A percentile compares a stretch with the other conserved stretches of the same genome.
These are phyloP conservation scores for Eilema griseolum DNA, from an alignment of 2,888 invertebrate species.

Conservation along the genomic window DNA sequence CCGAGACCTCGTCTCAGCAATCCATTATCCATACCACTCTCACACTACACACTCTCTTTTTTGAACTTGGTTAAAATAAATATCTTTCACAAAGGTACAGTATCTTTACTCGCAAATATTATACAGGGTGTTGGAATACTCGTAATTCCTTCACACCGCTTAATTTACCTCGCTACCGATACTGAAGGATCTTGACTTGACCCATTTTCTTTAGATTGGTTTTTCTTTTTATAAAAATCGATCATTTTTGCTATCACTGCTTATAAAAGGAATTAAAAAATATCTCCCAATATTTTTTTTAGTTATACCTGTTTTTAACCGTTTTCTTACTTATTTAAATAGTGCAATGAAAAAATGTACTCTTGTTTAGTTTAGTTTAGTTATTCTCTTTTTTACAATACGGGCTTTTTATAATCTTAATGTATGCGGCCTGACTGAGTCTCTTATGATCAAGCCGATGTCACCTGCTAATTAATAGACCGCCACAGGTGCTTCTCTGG, in stretches of 20 bases:
- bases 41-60: no score
- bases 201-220: neutral
- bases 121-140: neutral
- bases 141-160: neutral
- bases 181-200: neutral
- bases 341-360: neutral
- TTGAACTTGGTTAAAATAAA: no score
- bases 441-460: no score
- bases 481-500: no score
- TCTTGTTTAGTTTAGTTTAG: neutral
- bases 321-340: neutral
- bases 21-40: no score
- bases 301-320: neutral
- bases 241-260: neutral
- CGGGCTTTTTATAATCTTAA: no score
- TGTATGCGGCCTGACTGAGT: no score
- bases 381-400: no score
- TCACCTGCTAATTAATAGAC: no score
- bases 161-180: neutral
- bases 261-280: neutral
- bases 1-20: no score
- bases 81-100: no score
- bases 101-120: no score
- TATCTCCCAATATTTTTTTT: neutral
- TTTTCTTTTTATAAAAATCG: neutral